Conservation (phyloP, 2,113 vertebrate genomes). For the Phyllostomus discolor region DNA sequence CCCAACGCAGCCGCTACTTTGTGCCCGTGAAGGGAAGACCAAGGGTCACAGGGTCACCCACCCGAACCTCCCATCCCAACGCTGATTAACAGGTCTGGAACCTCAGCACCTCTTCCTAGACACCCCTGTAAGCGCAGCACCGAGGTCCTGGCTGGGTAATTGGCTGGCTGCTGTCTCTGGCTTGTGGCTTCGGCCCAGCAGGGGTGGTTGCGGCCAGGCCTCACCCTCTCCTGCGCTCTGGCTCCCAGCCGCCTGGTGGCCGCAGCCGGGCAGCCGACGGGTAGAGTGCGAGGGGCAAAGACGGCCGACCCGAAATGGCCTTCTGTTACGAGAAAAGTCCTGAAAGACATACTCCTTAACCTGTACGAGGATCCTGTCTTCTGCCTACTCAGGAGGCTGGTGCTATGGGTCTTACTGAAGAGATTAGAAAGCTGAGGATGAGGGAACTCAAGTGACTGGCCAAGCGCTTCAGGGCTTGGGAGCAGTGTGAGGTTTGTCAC, state of each 20-base stretch:
- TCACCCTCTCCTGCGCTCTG: accelerated
- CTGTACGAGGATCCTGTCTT: not conserved
- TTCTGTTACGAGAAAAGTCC: not conserved
- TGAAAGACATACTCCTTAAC: not conserved
- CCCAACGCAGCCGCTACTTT: not conserved
- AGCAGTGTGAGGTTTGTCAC: not conserved
- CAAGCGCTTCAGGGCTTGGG: not conserved
- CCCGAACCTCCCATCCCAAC: not conserved
- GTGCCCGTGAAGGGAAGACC: not conserved
- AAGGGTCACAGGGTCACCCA: not conserved
- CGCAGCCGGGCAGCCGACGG: too few species aligned
- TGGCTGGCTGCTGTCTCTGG: not conserved
- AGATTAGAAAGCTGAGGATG: not conserved
- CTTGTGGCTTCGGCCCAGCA: accelerated
- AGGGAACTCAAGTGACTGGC: not conserved
- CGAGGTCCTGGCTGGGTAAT: accelerated
- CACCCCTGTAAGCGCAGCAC: not conserved
- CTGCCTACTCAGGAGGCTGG: not conserved
- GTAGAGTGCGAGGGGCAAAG: not conserved
- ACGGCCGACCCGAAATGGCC: not conserved
- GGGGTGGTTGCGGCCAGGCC: accelerated
- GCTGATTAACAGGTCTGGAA: not conserved
- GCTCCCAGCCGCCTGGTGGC: accelerated
- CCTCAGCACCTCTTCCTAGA: not conserved
- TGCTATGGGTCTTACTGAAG: not conserved